Evolutionary conservation across 2,888 invertebrate genomes (phyloP), one percentile per base, ranked within the genome.

Genomic region (Lissocephala sabroskyi): DNA sequence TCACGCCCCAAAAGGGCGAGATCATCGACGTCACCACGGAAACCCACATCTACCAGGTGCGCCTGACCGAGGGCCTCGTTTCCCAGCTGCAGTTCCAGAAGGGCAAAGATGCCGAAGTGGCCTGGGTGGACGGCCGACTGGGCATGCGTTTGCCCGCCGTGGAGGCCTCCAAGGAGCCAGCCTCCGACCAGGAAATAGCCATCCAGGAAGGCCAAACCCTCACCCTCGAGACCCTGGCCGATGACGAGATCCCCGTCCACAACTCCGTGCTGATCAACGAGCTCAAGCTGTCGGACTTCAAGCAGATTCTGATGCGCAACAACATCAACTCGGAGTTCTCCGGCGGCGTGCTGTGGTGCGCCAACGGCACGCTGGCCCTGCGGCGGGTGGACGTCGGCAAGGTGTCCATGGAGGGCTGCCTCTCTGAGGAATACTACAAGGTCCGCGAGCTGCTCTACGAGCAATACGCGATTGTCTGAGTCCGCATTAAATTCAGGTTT

Each of bases 31-130:
- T 96, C 0, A 98, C 99, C 0, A 97, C 97, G 0, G 98, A 99
- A 85, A 96, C 96, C 0, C 96, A 98, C 77, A 99, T 99, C 68
- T 98, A 97, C 84, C 98, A 98, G 88, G 96, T 97, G 55, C 91
- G 95, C 45, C 86, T 98, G 35, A 96, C 96, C 1, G 98, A 98
- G 85, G 92, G 95, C 3, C 86, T 98, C 52, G 93, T 98, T 59
- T 93, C 95, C 1, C 91, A 93, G 6, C 84, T 98, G 49, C 88
- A 91, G 57, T 96, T 98, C 86, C 91, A 94, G 55, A 90, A 90
- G 76, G 91, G 91, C 37, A 92, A 92, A 62, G 95, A 96, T 74
- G 92, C 95, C 0, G 98, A 98, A 84, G 89, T 99, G n/a, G 95
- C 98, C 0, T 99, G 98, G 98, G 87, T 99, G 9, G 92, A 95